Evolutionary conservation across 1,140 invertebrate species (phyloP).

Genomic region (Linepithema humile): DNA sequence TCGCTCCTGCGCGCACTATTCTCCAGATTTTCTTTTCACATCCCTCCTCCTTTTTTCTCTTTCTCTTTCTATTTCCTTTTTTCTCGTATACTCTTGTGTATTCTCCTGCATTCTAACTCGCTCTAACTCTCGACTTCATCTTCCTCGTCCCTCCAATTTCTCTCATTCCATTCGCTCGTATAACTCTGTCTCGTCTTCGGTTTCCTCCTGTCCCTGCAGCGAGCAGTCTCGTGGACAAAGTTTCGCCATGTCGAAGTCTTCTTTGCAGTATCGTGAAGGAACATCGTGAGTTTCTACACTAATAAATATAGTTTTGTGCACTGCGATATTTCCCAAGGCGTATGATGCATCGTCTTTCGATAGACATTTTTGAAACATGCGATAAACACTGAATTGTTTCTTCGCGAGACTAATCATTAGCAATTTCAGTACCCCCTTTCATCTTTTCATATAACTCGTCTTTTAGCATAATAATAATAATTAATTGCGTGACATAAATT

Average conservation of each 20-base stretch:
- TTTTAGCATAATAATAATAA: neutral
- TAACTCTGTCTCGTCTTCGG: neutral
- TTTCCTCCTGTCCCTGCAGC: neutral
- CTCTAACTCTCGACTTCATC: slow-evolving; percentile 27
- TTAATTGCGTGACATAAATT: neutral
- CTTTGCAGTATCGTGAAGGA: neutral
- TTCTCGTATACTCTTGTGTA: neutral
- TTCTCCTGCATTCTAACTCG: neutral
- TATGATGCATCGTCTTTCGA: neutral
- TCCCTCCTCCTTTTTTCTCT: slow-evolving; percentile 35
- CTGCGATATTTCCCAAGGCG: neutral
- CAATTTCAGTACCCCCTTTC: neutral
- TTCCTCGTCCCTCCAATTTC: slow-evolving; percentile 12
- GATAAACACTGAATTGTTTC: neutral
- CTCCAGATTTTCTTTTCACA: too few relatives aligned
- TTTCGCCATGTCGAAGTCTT: slow-evolving; percentile 21
- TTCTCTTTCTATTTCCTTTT: neutral
- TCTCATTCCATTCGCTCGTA: neutral
- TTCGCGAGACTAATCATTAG: neutral
- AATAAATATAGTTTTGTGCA: slow-evolving; percentile 30
- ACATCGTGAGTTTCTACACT: neutral
- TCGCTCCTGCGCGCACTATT: neutral
- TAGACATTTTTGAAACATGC: neutral
- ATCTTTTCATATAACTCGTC: neutral
- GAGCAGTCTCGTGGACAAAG: slow-evolving; percentile 4